These are phyloP conservation scores for Nylanderia fulva DNA, from an alignment of 1,140 invertebrate species.

Conservation along the genomic window DNA sequence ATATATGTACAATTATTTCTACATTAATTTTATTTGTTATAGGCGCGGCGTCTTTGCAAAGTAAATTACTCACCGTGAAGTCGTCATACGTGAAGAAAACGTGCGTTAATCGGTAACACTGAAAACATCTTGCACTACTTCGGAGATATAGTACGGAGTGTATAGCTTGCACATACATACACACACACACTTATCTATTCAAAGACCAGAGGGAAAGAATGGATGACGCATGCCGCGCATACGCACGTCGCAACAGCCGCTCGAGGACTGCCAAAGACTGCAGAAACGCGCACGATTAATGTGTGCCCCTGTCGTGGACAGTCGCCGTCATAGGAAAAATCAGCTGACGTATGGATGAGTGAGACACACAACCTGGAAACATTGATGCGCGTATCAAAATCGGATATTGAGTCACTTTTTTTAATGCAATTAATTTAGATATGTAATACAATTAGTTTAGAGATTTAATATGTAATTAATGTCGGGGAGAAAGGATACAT, in stretches of 20 bases:
- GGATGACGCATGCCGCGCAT: conserved; percentile 32
- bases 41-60: not conserved
- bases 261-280: conserved; percentile 56
- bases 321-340: conserved; percentile 25
- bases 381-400: too few species aligned
- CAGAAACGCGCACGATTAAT: conserved; percentile 56
- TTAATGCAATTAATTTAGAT: too few species aligned
- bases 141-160: not conserved
- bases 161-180: not conserved
- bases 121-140: conserved; percentile 28
- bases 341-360: conserved; percentile 27
- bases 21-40: not conserved
- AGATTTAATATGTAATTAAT: too few species aligned
- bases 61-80: conserved; percentile 45
- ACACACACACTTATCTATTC: not conserved
- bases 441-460: too few species aligned
- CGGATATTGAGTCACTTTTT: too few species aligned
- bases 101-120: not conserved
- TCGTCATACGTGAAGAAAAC: conserved; percentile 35
- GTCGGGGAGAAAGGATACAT: too few species aligned
- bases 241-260: conserved; percentile 42
- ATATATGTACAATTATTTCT: not conserved
- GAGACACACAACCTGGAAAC: too few species aligned
- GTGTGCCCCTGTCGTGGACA: conserved; percentile 21
- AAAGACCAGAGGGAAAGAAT: not conserved